Conservation (phyloP, 2,888 invertebrate genomes). For the Drosophila mayaguana region DNA sequence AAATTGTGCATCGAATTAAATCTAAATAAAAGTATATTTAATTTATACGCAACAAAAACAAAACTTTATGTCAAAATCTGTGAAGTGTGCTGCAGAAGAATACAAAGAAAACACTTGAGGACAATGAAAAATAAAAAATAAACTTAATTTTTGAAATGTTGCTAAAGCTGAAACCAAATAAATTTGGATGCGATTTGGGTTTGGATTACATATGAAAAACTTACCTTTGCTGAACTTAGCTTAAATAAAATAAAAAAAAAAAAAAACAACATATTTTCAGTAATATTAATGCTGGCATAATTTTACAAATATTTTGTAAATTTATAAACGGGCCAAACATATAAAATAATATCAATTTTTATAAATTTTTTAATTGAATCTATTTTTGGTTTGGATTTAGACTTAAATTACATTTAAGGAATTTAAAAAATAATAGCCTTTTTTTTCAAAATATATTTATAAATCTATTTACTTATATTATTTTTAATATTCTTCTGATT, state of each 20-base stretch:
- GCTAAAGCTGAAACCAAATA: no score
- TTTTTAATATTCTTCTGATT: no score
- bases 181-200: not conserved
- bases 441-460: no score
- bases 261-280: not conserved
- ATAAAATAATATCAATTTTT: not conserved
- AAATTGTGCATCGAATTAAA: slow-evolving; percentile 5
- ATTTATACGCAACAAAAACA: not conserved
- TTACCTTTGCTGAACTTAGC: not conserved
- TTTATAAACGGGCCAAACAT: no score
- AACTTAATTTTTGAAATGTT: not conserved
- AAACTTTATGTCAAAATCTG: not conserved
- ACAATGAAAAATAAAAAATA: not conserved
- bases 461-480: no score
- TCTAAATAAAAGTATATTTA: no score
- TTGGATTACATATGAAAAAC: not conserved
- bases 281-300: not conserved
- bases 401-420: no score
- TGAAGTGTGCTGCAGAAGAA: not conserved
- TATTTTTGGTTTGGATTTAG: no score
- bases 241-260: not conserved
- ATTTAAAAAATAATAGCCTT: no score
- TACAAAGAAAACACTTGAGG: not conserved
- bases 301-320: no score
- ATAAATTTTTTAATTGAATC: no score